Base-by-base conservation (phyloP, 2,888 invertebrate species). In the Erannis defoliaria region DNA sequence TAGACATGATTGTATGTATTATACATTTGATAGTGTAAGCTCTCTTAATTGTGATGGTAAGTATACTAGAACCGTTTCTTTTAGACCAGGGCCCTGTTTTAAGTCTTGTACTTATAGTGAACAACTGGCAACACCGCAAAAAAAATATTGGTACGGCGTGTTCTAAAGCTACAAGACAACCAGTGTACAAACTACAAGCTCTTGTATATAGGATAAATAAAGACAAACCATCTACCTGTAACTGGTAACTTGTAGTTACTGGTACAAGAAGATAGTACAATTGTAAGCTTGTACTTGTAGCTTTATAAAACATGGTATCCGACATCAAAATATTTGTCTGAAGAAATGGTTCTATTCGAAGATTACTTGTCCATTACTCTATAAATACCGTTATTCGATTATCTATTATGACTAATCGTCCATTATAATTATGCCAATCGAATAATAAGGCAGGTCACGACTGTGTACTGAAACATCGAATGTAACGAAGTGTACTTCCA, bases 401-500 rank as follows among this genome's bases (percentile, higher is more conserved):
- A 58, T 66, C 60, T 56, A 64, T 64, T 64, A 55, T 51, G 67
- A 67, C 63, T 76, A 66, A 71, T 73, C 64, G n/a, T 61, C 64
- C 62, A 68, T 67, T 66, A 65, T 70, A 45, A 61, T 46, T 46
- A 42, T 72, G 71, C 76, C 69, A 75, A 78, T 77, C 80, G 76
- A 80, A 67, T 72, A 64, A 60, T 67, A 56, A 59, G 68, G 67
- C 61, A 61, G 59, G 65, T 81, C 69, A 71, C 67, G 71, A 72
- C 69, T 70, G 76, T 77, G 78, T 77, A 75, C 73, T 70, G 63
- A 77, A 70, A 84, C 86, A 88, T 85, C 86, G 85, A 89, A 81
- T 86, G 81, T 85, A 87, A 90, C 86, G 83, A 90, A 91, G 86
- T 92, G 92, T 92, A 93, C 90, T 91, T 92, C 85, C 80, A 81